Conservation (phyloP, 2,797 vertebrate species). For the Xenopus petersii region DNA sequence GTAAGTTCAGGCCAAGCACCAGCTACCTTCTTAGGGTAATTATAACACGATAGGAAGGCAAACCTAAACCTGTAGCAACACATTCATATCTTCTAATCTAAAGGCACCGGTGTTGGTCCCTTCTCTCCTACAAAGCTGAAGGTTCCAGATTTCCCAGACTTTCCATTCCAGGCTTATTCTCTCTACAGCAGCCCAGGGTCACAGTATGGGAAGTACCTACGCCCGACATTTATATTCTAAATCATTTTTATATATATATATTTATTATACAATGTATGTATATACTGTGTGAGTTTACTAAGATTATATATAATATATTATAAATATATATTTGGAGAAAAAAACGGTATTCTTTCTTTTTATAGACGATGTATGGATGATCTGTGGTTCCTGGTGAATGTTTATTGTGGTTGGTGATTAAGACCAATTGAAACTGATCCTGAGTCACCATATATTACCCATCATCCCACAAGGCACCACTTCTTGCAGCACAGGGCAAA, state of each 20-base stretch:
- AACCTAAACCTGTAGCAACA: too few relatives aligned
- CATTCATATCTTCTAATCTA: too few relatives aligned
- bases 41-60: too few relatives aligned
- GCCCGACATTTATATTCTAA: constrained; percentile 92
- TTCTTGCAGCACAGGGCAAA: too few relatives aligned
- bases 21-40: too few relatives aligned
- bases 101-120: too few relatives aligned
- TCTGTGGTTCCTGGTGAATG: not conserved
- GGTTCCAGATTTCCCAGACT: too few relatives aligned
- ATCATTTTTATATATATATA: constrained; percentile 95
- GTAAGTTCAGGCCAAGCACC: too few relatives aligned
- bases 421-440: not conserved
- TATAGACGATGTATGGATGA: too few relatives aligned
- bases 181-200: constrained; percentile 52
- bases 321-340: constrained; percentile 96
- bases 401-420: not conserved
- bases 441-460: too few relatives aligned
- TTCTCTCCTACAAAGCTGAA: too few relatives aligned
- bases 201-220: constrained; percentile 55
- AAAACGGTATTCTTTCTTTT: constrained; percentile 62
- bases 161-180: not conserved
- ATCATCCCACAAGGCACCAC: too few relatives aligned
- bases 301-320: constrained; percentile 99
- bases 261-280: constrained; percentile 98
- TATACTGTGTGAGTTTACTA: constrained; percentile 91